Evolutionary conservation across 2,888 invertebrate species (phyloP), one percentile per base, ranked within the genome.

Genomic region (Mesochorus sp.): DNA sequence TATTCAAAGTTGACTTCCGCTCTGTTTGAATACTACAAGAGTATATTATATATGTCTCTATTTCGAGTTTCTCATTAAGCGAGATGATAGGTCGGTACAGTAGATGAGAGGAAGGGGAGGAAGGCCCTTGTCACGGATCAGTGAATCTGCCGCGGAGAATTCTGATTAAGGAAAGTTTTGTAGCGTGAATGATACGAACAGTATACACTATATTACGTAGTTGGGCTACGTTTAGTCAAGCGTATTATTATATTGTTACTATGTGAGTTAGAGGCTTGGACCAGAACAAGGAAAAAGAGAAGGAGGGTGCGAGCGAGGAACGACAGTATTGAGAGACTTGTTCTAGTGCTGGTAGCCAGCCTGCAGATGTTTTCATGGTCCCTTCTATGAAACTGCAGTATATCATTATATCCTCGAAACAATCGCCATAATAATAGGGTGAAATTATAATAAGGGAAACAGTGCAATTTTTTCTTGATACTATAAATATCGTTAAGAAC

Each of bases 131-230:
- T 78, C 70, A 74, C 74, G 78, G 78, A 78, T 74, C 78, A 74
- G 74, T 71, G 78, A 78, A 74, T 78, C 74, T 74, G 70, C 70
- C 70, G 59, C 42, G 51, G 74, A 74, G 75, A 75, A 79, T 79
- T 79, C 79, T 79, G 79, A 79, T 79, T 79, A 79, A 79, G 79
- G 79, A 71, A 79, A 79, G 75, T 79, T 79, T 75, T 66, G 75
- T 67, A 75, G 74, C 71, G 66, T 67, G 75, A 79, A 79, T 75
- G 75, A 71, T 79, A 75, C 75, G 64, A 71, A 79, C 47, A 47
- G 49, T 62, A 64, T 70, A 62, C 70, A 66, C 57, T 66, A 47
- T 64, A 71, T 66, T 61, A 61, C 61, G 53, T 68, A 61, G 47
- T 55, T 53, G 47, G 39, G 39, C 47, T 42, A 34, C 34, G 53